Conservation (phyloP, 1,140 invertebrate species). For the Drosophila nikananu region DNA sequence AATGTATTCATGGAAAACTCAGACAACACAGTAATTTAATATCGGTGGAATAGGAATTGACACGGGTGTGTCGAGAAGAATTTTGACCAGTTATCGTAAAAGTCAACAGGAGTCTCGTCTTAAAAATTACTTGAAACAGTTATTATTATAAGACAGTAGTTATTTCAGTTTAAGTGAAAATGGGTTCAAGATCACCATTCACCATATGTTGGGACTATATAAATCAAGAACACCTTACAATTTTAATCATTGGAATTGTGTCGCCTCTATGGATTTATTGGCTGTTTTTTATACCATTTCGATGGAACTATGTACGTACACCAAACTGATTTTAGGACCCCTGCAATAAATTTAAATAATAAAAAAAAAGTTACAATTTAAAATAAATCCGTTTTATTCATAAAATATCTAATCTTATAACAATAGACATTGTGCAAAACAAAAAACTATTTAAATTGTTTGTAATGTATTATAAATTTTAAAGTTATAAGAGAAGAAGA, state of each 20-base stretch:
- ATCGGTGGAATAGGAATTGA: not conserved
- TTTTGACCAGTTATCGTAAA: not conserved
- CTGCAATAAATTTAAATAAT: too few species aligned
- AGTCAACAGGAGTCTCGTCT: not conserved
- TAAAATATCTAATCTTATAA: too few species aligned
- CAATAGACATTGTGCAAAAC: too few species aligned
- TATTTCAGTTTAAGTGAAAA: not conserved
- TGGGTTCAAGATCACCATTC: not conserved
- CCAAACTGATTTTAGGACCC: not conserved
- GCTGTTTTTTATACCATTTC: constrained; percentile 62
- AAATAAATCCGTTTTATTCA: too few species aligned
- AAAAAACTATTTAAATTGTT: too few species aligned
- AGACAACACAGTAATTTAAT: not conserved
- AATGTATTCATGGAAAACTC: not conserved
- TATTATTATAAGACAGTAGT: not conserved
- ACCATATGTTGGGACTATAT: not conserved
- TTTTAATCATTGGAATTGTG: constrained; percentile 1
- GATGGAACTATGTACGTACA: constrained; percentile 65
- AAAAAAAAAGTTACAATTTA: too few species aligned
- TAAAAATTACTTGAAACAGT: not conserved
- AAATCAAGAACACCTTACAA: not conserved
- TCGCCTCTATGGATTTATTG: constrained; percentile 37
- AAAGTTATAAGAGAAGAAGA: too few species aligned
- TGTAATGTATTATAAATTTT: too few species aligned
- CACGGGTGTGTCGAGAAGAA: not conserved